A percentile compares a stretch with the other conserved stretches of the same genome.
These are phyloP conservation scores for Scaptomyza cyrtandrae DNA, from an alignment of 2,888 invertebrate genomes.

Conservation along the genomic window DNA sequence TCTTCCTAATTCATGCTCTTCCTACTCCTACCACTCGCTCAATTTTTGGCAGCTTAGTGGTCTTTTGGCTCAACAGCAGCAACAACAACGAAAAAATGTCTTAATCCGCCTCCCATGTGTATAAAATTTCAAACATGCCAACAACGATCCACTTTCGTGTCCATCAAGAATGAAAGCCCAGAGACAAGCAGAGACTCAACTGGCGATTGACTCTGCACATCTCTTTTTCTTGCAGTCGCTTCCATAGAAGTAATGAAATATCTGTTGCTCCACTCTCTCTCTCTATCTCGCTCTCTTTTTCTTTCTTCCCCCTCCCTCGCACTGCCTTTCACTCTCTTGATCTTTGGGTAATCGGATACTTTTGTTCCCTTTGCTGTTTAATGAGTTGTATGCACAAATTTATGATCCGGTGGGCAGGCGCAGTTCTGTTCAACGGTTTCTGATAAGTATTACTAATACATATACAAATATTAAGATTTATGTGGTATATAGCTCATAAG, in stretches of 20 bases:
- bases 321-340: slow-evolving; percentile 1
- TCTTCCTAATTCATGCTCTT: background rate
- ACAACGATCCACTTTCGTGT: slow-evolving; percentile 74
- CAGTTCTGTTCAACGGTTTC: slow-evolving; percentile 75
- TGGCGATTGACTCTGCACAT: slow-evolving; percentile 5
- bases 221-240: slow-evolving; percentile 20
- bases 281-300: slow-evolving; percentile 7
- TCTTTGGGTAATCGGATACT: slow-evolving; percentile 71
- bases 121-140: slow-evolving; percentile 80
- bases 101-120: slow-evolving; percentile 75
- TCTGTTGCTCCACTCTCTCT: slow-evolving; percentile 10
- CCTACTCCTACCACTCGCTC: slow-evolving; percentile 3
- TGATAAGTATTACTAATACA: slow-evolving; percentile 18
- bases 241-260: slow-evolving; percentile 64
- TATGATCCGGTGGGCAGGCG: slow-evolving; percentile 80
- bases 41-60: slow-evolving; percentile 45
- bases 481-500: slow-evolving; percentile 11
- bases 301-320: too few relatives aligned
- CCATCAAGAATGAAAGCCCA: slow-evolving; percentile 64
- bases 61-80: slow-evolving; percentile 13
- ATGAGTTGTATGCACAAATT: slow-evolving; percentile 82
- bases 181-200: slow-evolving; percentile 11
- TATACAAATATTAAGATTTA: background rate
- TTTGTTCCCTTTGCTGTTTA: slow-evolving; percentile 77
- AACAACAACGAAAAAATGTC: slow-evolving; percentile 56